Conservation (phyloP, 2,888 invertebrate genomes). For the Rotaria sp. region DNA sequence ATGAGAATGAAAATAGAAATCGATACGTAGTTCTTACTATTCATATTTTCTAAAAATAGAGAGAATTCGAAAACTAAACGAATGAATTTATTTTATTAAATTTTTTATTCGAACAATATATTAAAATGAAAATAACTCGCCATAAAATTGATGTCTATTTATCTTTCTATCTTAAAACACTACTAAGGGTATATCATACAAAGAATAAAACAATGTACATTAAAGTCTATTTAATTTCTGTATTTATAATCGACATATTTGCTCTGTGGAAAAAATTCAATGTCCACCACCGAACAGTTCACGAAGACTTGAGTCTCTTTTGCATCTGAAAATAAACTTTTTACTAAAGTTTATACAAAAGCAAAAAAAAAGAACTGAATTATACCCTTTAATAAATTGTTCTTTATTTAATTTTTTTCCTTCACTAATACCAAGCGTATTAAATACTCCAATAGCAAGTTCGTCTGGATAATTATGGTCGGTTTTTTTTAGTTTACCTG, state of each 20-base stretch:
- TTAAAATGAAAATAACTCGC: no score
- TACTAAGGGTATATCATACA: no score
- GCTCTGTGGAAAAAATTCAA: neutral
- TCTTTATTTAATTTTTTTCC: neutral
- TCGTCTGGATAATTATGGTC: neutral
- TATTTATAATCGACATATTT: no score
- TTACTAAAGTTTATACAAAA: neutral
- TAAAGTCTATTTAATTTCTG: neutral
- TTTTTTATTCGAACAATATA: no score
- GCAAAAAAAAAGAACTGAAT: neutral
- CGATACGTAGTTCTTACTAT: no score
- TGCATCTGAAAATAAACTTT: neutral
- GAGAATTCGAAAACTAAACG: no score
- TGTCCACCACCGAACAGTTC: neutral
- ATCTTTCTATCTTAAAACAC: no score
- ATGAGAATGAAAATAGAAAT: no score
- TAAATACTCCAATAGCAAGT: neutral
- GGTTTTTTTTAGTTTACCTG: neutral
- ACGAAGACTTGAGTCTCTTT: neutral
- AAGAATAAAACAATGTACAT: neutral
- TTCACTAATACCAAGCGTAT: neutral
- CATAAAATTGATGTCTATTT: no score
- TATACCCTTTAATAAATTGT: neutral
- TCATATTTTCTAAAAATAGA: no score
- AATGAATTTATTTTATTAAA: no score